Conservation (phyloP, 2,797 vertebrate species). For the Setipinna tenuifilis region DNA sequence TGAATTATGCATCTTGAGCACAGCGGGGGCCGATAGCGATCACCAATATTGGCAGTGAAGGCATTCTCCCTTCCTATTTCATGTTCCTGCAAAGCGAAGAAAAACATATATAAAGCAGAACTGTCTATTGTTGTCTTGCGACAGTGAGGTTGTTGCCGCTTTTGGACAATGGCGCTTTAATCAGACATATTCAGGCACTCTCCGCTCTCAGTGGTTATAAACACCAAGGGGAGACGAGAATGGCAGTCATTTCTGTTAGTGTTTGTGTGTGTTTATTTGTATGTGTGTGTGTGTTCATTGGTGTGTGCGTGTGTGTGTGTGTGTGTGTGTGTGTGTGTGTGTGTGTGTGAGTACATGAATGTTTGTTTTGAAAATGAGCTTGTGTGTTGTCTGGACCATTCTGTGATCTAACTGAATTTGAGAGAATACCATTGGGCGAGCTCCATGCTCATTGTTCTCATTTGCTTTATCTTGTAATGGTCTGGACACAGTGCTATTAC, state of each 20-base stretch:
- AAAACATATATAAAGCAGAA: conserved; percentile 20
- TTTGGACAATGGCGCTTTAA: background rate
- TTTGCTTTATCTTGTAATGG: conserved; percentile 80
- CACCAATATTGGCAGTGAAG: conserved; percentile 24
- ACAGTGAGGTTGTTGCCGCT: background rate
- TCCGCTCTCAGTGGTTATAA: background rate
- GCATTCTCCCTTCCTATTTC: conserved; percentile 4
- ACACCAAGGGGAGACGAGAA: background rate
- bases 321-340: background rate
- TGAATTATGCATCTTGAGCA: conserved; percentile 53
- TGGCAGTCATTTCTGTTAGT: conserved; percentile 27
- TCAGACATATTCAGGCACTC: background rate
- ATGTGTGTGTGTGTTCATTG: background rate
- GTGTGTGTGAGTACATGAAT: background rate
- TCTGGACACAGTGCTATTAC: conserved; percentile 84
- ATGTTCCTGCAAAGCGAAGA: background rate
- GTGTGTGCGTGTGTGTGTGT: background rate
- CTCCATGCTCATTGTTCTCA: conserved; percentile 14
- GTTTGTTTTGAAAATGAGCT: background rate
- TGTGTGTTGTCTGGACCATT: background rate
- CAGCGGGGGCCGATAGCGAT: conserved; percentile 34
- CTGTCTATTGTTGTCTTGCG: background rate
- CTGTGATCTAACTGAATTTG: background rate
- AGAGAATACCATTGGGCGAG: background rate
- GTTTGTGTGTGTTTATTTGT: conserved; percentile 25